phyloP scores from a whole-genome alignment of 2,888 invertebrate species.

The Eupithecia subumbrata region DNA sequence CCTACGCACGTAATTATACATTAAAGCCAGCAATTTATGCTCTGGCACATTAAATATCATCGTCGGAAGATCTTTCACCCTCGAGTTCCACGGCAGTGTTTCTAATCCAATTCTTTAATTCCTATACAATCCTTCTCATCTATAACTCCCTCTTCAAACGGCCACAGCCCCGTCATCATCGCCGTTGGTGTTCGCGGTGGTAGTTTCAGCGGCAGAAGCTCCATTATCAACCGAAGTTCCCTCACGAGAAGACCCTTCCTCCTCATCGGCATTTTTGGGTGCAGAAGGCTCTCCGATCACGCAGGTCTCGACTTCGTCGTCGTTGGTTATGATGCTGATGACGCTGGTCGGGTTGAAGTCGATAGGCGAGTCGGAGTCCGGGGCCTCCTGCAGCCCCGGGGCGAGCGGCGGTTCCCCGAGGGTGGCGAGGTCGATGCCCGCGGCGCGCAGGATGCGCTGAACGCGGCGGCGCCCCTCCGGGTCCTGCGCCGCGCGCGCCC shows the following conservation, averaged over 20 bases:
- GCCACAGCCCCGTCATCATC: neutral
- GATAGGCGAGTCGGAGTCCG: neutral
- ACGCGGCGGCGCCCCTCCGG: conserved; percentile 2
- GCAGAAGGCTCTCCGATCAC: neutral
- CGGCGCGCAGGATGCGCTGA: neutral
- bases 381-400: neutral
- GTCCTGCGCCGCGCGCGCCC: conserved; percentile 14
- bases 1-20: neutral
- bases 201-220: neutral
- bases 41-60: neutral
- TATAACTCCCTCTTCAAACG: neutral
- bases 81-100: neutral
- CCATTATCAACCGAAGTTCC: neutral
- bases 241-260: neutral
- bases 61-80: neutral
- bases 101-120: neutral
- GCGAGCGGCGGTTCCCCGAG: neutral
- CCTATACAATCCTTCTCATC: neutral
- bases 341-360: neutral
- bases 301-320: neutral
- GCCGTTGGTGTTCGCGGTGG: neutral
- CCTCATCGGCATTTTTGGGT: neutral
- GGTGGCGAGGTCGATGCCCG: neutral
- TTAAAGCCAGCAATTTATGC: neutral
- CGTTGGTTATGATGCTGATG: neutral